Conservation (phyloP, 2,113 vertebrate species). For the Petromus typicus region DNA sequence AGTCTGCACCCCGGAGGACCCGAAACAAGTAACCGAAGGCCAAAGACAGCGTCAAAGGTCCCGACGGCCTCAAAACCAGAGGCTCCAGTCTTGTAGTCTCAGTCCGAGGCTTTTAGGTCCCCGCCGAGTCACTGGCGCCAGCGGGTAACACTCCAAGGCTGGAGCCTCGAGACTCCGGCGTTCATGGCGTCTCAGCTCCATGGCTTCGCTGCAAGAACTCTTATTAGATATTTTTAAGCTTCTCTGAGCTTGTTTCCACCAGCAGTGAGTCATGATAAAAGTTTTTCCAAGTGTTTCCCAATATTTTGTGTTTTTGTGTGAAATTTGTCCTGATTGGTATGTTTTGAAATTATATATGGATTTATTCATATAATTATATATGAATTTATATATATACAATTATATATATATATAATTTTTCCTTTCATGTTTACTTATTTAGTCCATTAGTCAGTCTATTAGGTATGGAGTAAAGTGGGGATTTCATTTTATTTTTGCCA, state of each 20-base stretch:
- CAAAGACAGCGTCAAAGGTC: no score
- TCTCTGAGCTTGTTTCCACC: neutral
- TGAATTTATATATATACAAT: no score
- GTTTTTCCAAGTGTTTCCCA: neutral
- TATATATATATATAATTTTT: no score
- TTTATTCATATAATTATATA: slow-evolving; percentile 3
- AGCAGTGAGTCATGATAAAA: neutral
- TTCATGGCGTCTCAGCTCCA: neutral
- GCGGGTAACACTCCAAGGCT: neutral
- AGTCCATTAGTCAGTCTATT: neutral
- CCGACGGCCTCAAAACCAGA: neutral
- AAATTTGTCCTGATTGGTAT: neutral
- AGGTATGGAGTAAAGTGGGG: neutral
- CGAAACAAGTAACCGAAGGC: neutral
- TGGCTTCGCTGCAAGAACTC: neutral
- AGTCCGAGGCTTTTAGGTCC: no score
- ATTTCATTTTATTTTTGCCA: neutral
- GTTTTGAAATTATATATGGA: neutral
- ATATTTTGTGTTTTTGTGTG: neutral
- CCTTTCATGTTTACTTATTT: neutral
- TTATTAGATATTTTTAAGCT: neutral
- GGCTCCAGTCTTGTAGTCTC: neutral
- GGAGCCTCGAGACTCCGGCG: no score
- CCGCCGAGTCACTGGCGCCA: neutral
- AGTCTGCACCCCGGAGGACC: neutral